phyloP scores from a whole-genome alignment of 2,888 invertebrate species.

The Drosophila eohydei region DNA sequence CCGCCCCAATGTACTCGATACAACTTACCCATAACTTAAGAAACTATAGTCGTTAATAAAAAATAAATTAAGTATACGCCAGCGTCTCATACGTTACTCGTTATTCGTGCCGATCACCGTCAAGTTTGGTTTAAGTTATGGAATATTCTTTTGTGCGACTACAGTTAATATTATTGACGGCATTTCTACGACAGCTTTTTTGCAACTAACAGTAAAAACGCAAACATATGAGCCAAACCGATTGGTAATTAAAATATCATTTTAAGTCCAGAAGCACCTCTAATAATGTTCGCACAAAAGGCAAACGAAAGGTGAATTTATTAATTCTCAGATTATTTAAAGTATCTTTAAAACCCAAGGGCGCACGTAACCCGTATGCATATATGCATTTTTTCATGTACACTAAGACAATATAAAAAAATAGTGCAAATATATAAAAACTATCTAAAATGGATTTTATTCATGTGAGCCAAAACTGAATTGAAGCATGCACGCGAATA shows the following conservation, averaged over 20 bases:
- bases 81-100: constrained; percentile 6
- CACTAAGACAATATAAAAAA: neutral
- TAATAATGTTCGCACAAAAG: constrained; percentile 3
- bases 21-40: constrained; percentile 26
- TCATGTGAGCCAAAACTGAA: neutral
- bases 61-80: constrained; percentile 49
- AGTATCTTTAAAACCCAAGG: neutral
- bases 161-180: constrained; percentile 2
- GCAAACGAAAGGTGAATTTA: neutral
- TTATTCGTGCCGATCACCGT: constrained; percentile 29
- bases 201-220: constrained; percentile 1
- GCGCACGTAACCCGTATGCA: constrained; percentile 16
- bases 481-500: constrained; percentile 5
- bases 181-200: constrained; percentile 12
- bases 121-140: neutral
- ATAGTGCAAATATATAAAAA: neutral
- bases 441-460: neutral
- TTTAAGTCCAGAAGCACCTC: constrained; percentile 15
- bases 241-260: constrained; percentile 13
- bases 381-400: constrained; percentile 19
- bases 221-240: constrained; percentile 12
- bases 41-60: constrained; percentile 45
- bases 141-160: neutral
- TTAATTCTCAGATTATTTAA: constrained; percentile 4
- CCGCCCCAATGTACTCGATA: neutral